phyloP scores from a whole-genome alignment of 2,113 vertebrate genomes.

The Neolamprologus ventralis region DNA sequence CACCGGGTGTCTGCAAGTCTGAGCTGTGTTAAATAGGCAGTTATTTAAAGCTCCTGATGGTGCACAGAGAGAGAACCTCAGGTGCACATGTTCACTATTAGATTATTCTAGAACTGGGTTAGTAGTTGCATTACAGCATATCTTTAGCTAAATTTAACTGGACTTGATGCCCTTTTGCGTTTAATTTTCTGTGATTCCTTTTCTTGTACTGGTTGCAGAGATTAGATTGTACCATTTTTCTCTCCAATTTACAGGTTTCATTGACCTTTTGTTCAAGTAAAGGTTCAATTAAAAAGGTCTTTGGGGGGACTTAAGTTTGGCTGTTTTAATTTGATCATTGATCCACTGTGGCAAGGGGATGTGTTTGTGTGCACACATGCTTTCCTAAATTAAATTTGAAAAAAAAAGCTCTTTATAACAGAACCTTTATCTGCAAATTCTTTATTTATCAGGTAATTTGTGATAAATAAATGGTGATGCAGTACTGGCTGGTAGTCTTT shows the following conservation, averaged over 20 bases:
- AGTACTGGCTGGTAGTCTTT: not conserved
- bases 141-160: not conserved
- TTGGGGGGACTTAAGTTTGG: not conserved
- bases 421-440: not conserved
- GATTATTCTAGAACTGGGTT: not conserved
- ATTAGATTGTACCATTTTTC: not conserved
- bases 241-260: not conserved
- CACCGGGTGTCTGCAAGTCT: not conserved
- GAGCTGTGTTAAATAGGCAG: not conserved
- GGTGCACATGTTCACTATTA: not conserved
- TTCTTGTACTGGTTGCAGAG: not conserved
- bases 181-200: not conserved
- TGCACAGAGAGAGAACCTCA: not conserved
- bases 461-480: not conserved
- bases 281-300: not conserved
- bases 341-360: not conserved
- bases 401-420: accelerated
- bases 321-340: not conserved
- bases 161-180: not conserved
- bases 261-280: not conserved
- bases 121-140: not conserved
- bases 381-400: not conserved
- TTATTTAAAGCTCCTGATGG: not conserved
- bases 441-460: not conserved
- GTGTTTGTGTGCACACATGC: not conserved